phyloP scores from a whole-genome alignment of 1,140 invertebrate species.

The Lanistes nyassanus region DNA sequence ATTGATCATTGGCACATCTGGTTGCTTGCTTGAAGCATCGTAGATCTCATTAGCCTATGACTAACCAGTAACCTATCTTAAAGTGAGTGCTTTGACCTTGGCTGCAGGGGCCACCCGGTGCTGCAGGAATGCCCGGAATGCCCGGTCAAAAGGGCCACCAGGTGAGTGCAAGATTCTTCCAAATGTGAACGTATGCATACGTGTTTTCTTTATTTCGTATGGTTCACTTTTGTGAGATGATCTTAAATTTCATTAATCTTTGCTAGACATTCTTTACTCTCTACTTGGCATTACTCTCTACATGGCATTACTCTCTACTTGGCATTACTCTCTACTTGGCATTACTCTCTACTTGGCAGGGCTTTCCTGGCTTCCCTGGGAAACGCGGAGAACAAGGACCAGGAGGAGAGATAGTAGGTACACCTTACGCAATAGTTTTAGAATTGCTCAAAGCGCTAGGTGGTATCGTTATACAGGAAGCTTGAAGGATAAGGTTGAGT shows the following conservation, averaged over 20 bases:
- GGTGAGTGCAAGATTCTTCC: too few relatives aligned
- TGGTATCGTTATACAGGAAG: neutral
- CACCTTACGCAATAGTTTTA: too few relatives aligned
- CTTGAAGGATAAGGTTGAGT: neutral
- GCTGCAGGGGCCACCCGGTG: slow-evolving; percentile 40
- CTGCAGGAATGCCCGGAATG: slow-evolving; percentile 51
- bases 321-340: too few relatives aligned
- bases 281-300: too few relatives aligned
- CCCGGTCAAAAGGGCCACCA: slow-evolving; percentile 57
- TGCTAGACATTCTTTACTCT: too few relatives aligned
- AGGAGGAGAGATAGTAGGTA: slow-evolving; percentile 51
- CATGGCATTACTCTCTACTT: too few relatives aligned
- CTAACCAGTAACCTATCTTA: neutral
- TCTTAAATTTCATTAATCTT: too few relatives aligned
- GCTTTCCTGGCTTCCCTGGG: slow-evolving; percentile 51
- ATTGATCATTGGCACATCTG: too few relatives aligned
- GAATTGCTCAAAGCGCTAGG: neutral
- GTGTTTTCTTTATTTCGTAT: too few relatives aligned
- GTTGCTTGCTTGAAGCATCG: neutral
- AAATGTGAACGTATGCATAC: too few relatives aligned
- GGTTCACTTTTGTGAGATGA: too few relatives aligned
- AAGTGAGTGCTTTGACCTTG: slow-evolving; percentile 3
- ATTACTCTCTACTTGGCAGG: slow-evolving; percentile 39
- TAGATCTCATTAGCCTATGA: neutral
- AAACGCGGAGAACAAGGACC: slow-evolving; percentile 48